Evolutionary conservation across 1,140 invertebrate species (phyloP), one percentile per base, ranked within the genome.

Genomic region (Caenorhabditis latens): DNA sequence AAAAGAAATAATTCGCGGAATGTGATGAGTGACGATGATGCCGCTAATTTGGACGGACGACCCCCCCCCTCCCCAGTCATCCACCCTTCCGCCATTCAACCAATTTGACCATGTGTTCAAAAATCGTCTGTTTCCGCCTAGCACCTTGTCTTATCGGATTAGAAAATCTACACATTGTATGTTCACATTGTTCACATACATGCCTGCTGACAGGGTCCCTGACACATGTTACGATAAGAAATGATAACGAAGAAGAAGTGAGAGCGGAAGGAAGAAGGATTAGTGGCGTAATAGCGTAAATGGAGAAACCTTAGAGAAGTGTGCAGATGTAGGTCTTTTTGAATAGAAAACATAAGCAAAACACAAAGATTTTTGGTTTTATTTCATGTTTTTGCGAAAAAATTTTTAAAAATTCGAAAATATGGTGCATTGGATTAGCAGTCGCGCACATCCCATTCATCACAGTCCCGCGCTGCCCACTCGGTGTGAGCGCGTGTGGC

Each of bases 111-210:
- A 79, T 79, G 71, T 79, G 71, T 79, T 79, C 71, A 79, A 79
- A 79, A 79, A 79, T 79, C 46, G 71, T 42, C 71, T 79, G 71
- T 79, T 79, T 79, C 53, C 71, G 46, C 46, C 71, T 79, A 79
- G 71, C 71, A 79, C 71, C 71, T 79, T 79, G 71, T 79, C 71
- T 79, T 79, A 79, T 79, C 71, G 71, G 71, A 79, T 79, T 79
- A 50, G 11, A 7, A 79, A 19, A 48, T 79, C 71, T 79, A 50
- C 43, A 79, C 71, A 79, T 13, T 53, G 50, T 46, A 46, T 50
- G n/a, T 46, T 79, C 32, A 21, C 53, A 46, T 79, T 19, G n/a
- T 50, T 32, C 32, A 32, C 2, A 32, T 32, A 32, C 32, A n/a
- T 32, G 32, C 32, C 32, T 32, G 32, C 32, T 32, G 32, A 32